phyloP scores from a whole-genome alignment of 1,140 invertebrate genomes.

The Drosophila insularis region DNA sequence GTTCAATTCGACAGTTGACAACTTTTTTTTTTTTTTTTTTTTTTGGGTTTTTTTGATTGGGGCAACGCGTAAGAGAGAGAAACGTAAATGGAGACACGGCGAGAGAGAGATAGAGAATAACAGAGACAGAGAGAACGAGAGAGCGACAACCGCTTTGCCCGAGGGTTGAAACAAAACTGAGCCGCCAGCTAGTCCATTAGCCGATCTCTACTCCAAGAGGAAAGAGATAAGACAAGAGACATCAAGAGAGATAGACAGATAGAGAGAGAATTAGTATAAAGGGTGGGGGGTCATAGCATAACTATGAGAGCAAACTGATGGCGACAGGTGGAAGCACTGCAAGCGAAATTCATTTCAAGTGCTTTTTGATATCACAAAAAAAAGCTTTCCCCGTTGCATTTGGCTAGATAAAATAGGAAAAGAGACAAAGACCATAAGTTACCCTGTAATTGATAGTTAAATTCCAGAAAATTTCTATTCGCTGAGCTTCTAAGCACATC shows the following conservation, averaged over 20 bases:
- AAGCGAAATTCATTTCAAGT: constrained; percentile 7
- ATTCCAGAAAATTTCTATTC: background rate
- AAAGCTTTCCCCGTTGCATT: constrained; percentile 2
- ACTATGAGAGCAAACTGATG: constrained; percentile 4
- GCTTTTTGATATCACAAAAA: constrained; percentile 6
- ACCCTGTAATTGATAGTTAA: background rate
- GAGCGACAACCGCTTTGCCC: constrained; percentile 57
- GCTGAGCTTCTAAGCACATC: no score
- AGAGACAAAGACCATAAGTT: background rate
- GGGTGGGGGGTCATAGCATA: background rate
- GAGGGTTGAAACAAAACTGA: constrained; percentile 75
- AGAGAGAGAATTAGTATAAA: background rate
- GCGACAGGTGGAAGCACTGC: constrained; percentile 10
- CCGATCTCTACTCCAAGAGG: constrained; percentile 18
- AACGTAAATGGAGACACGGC: constrained; percentile 16
- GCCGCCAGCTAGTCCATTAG: constrained; percentile 32
- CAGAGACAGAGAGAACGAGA: constrained; percentile 16
- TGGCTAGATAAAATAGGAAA: background rate
- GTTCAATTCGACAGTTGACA: constrained; percentile 58
- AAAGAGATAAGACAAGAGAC: constrained; percentile 9
- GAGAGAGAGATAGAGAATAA: constrained; percentile 7
- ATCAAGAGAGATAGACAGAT: constrained; percentile 16
- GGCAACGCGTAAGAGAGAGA: constrained; percentile 34
- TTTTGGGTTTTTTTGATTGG: background rate
- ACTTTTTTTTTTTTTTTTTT: constrained; percentile 43